Conservation (phyloP, 1,140 invertebrate genomes). For the Conus betulinus region DNA sequence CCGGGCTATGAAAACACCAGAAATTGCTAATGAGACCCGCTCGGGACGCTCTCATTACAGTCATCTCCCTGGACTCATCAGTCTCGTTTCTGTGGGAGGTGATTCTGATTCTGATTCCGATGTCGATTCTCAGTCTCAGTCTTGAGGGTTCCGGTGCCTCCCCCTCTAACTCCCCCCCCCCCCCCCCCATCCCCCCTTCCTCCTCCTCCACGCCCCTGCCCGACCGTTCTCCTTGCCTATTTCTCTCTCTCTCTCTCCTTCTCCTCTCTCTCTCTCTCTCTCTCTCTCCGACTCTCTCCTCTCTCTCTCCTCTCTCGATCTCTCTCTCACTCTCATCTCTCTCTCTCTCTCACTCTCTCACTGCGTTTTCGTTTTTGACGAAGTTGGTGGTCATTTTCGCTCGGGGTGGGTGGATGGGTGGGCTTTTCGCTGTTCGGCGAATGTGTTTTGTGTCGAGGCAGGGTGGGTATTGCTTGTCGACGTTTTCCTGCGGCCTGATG, state of each 20-base stretch:
- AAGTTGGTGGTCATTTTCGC: too few relatives aligned
- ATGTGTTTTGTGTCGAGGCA: too few relatives aligned
- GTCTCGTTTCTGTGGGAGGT: background rate
- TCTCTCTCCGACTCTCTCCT: background rate
- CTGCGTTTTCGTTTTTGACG: too few relatives aligned
- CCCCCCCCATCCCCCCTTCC: too few relatives aligned
- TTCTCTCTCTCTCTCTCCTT: background rate
- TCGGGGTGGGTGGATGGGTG: too few relatives aligned
- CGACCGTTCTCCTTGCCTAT: background rate
- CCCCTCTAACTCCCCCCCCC: too few relatives aligned
- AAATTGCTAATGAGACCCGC: conserved; percentile 6
- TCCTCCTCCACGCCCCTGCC: background rate
- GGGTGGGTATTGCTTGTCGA: too few relatives aligned
- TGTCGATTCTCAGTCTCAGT: background rate
- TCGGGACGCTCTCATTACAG: background rate
- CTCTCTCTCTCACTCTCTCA: too few relatives aligned
- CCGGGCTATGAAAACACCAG: conserved; percentile 13
- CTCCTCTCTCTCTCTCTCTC: background rate
- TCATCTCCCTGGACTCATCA: background rate
- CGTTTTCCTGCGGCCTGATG: too few relatives aligned
- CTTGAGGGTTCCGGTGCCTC: too few relatives aligned
- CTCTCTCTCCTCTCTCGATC: background rate
- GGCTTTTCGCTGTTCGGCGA: too few relatives aligned
- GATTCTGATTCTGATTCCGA: background rate
- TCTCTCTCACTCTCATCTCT: background rate